phyloP scores from a whole-genome alignment of 2,888 invertebrate genomes.

The Scrobipalpa costella region DNA sequence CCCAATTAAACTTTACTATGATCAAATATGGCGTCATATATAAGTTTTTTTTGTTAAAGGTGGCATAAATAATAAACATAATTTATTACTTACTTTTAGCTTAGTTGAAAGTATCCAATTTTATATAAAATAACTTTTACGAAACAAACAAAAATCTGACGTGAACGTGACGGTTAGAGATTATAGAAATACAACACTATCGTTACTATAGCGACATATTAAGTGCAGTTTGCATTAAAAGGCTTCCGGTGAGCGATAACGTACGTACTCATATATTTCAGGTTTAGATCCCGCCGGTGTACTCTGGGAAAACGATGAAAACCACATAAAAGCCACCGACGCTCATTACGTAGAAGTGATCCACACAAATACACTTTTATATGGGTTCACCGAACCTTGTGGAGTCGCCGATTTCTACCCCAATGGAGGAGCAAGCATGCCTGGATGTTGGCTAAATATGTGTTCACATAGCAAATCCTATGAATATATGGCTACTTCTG shows the following conservation, averaged over 20 bases:
- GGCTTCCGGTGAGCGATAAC: background rate
- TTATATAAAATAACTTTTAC: too few species aligned
- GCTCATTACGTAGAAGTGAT: slow-evolving; percentile 67
- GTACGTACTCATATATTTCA: slow-evolving; percentile 32
- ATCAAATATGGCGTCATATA: too few species aligned
- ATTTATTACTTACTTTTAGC: too few species aligned
- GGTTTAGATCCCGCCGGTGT: slow-evolving; percentile 71
- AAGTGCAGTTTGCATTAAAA: background rate
- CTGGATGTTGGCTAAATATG: slow-evolving; percentile 54
- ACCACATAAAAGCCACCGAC: slow-evolving; percentile 51
- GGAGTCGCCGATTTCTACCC: slow-evolving; percentile 67
- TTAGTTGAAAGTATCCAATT: too few species aligned
- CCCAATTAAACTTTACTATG: too few species aligned
- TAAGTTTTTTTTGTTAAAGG: too few species aligned
- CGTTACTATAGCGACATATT: too few species aligned
- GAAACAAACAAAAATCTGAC: too few species aligned
- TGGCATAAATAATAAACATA: too few species aligned
- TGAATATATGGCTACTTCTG: slow-evolving; percentile 57
- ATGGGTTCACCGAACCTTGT: slow-evolving; percentile 51
- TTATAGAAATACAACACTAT: too few species aligned
- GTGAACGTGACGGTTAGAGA: too few species aligned
- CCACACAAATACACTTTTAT: slow-evolving; percentile 58
- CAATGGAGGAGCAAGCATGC: slow-evolving; percentile 60
- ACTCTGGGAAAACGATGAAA: slow-evolving; percentile 48
- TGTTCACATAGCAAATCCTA: slow-evolving; percentile 61